Base-by-base conservation (phyloP, 2,113 vertebrate species). In the Anolis carolinensis region DNA sequence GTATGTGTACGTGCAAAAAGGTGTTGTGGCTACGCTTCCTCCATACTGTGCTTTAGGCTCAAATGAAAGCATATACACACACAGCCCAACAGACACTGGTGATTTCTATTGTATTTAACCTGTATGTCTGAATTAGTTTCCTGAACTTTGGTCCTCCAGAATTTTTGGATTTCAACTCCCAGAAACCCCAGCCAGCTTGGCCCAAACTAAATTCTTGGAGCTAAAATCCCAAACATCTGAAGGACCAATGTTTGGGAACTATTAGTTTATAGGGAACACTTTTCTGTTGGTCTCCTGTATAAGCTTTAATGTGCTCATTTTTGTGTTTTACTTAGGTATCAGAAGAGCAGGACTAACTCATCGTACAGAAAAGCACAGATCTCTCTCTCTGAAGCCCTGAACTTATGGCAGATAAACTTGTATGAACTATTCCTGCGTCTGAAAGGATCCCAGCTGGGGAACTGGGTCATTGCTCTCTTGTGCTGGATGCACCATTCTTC, bases 341-440 rank as follows among this genome's bases (percentile, higher is more conserved):
- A 95, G 93, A 98, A 95, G 95, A 97, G 92, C 90, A 97, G 95
- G 77, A 93, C 95, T 68, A 48, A 23, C 50, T 98, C 97, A 0
- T 84, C 96, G 83, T 96, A 91, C 87, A 95, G 91, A 87, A 97
- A 89, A 68, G 92, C 97, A 79, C 97, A 96, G 92, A 97, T 99
- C 93, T 95, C 96, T 1, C 71, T 98, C 87, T 85, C 91, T 0
- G 98, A 99, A 93, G 92, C 93, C 1, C 82, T 98, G 78, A 92
- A 85, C 87, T 94, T 99, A 68, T 97, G 97, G 96, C 96, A 96
- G 87, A 98, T 99, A 90, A 92, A 86, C 73, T 73, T 98, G 30
- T 97, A 97, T 23, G 97, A 98, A 95, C 89, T 98, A 36, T 87
- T 97, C 16, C 94, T 99, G 88, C 96, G 96, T 94, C 81, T 97